Evolutionary conservation across 1,140 invertebrate species (phyloP).

Genomic region (Akabosia matsudoensis): DNA sequence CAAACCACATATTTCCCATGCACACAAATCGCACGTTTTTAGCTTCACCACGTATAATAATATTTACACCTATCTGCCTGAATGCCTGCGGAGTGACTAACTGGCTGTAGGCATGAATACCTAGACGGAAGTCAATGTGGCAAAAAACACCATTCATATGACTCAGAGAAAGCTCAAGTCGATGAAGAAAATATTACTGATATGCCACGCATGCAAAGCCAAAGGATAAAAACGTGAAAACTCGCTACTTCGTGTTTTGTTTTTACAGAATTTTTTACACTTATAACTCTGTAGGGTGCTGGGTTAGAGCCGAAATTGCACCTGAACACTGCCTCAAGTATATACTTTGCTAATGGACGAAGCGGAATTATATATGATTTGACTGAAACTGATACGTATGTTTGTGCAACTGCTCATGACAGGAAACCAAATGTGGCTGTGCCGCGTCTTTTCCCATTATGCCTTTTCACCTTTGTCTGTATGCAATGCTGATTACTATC

Average conservation of each 20-base stretch:
- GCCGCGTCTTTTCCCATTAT: background rate
- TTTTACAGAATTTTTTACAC: too few species aligned
- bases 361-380: background rate
- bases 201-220: too few species aligned
- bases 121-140: too few species aligned
- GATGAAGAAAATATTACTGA: too few species aligned
- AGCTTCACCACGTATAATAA: background rate
- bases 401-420: background rate
- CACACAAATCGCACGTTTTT: background rate
- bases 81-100: background rate
- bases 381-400: background rate
- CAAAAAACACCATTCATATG: too few species aligned
- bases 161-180: too few species aligned
- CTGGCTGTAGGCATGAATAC: background rate
- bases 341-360: background rate
- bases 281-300: background rate
- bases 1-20: background rate
- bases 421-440: background rate
- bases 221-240: too few species aligned
- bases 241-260: too few species aligned
- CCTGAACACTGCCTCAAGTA: background rate
- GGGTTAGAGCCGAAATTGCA: background rate
- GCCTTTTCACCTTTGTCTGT: background rate
- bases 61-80: background rate
- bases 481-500: background rate